Evolutionary conservation across 2,888 invertebrate genomes (phyloP).

Genomic region (Campoletis raptor): DNA sequence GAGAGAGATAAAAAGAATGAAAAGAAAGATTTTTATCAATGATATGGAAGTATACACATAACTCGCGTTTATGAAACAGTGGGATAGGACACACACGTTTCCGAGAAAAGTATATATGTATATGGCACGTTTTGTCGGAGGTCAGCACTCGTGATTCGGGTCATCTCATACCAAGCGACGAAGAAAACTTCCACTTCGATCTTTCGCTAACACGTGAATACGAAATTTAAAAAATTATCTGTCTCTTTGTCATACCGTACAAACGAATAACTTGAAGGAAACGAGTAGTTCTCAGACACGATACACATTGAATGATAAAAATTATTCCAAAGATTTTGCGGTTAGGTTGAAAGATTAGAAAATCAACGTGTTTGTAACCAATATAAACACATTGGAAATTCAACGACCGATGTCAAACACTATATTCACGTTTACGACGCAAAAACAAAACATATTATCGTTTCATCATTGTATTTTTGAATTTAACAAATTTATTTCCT

Average conservation of each 20-base stretch:
- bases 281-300: not conserved
- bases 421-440: not conserved
- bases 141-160: slow-evolving; percentile 79
- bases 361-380: slow-evolving; percentile 13
- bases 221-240: not conserved
- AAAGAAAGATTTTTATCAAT: slow-evolving; percentile 33
- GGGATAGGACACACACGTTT: slow-evolving; percentile 34
- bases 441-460: not conserved
- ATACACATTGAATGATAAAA: not conserved
- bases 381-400: slow-evolving; percentile 30
- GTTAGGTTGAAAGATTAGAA: not conserved
- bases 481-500: not conserved
- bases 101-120: not conserved
- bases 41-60: not conserved
- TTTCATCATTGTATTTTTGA: not conserved
- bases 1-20: not conserved
- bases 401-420: slow-evolving; percentile 17
- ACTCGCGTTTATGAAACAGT: slow-evolving; percentile 13
- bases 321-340: slow-evolving; percentile 10
- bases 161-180: slow-evolving; percentile 70
- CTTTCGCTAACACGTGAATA: not conserved
- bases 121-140: slow-evolving; percentile 77
- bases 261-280: not conserved
- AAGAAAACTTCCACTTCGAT: not conserved
- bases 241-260: not conserved